These are phyloP conservation scores for Lepus europaeus DNA, from an alignment of 2,113 vertebrate species.

Conservation along the genomic window DNA sequence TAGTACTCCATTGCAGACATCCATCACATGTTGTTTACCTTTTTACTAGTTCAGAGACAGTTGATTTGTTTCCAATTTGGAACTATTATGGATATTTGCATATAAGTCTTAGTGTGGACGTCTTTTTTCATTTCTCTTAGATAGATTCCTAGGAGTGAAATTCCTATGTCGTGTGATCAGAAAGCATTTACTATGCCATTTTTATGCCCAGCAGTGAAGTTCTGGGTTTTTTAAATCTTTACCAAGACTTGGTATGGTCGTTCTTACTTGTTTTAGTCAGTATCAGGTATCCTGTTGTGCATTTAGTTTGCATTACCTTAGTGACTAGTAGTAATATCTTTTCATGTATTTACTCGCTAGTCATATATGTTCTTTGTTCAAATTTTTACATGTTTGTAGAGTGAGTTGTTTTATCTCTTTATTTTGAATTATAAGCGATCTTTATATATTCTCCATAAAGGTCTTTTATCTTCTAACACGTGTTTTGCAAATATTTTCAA, in stretches of 20 bases:
- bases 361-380: slow-evolving; percentile 11
- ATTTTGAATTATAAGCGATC: slow-evolving; percentile 4
- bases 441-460: slow-evolving; percentile 22
- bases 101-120: background rate
- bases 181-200: background rate
- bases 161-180: background rate
- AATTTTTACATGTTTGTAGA: slow-evolving; percentile 25
- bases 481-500: slow-evolving; percentile 45
- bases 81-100: slow-evolving; percentile 5
- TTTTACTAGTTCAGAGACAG: background rate
- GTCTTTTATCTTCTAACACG: slow-evolving; percentile 23
- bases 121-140: slow-evolving; percentile 51
- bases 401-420: slow-evolving; percentile 19
- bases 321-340: slow-evolving; percentile 41
- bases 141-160: background rate
- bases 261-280: slow-evolving; percentile 2
- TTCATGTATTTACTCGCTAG: background rate
- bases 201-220: background rate
- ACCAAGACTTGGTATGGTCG: background rate
- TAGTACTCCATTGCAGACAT: background rate
- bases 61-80: background rate
- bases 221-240: background rate
- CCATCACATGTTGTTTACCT: background rate
- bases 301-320: slow-evolving; percentile 23
- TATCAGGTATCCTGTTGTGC: background rate